Evolutionary conservation across 92 coral and sea anemone genomes (phyloP).

Genomic region (Porites cylindrica): DNA sequence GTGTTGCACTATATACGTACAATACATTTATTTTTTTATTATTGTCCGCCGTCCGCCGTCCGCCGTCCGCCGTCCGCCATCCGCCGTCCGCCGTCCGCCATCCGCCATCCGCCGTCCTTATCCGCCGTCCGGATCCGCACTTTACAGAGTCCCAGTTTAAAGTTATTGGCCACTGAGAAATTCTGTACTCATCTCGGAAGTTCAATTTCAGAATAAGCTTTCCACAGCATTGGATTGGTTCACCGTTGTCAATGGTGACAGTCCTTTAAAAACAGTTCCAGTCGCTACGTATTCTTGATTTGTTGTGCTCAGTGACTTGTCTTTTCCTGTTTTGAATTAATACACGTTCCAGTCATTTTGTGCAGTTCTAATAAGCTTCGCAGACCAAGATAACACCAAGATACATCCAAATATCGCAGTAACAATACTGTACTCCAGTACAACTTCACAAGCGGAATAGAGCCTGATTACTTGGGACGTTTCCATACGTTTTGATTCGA

Average conservation of each 20-base stretch:
- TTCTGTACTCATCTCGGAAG: too few species aligned
- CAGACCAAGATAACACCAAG: constrained; percentile 15
- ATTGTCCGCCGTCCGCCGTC: too few species aligned
- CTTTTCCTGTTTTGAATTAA: neutral
- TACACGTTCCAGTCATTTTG: constrained; percentile 6
- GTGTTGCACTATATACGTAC: too few species aligned
- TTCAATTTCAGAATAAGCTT: too few species aligned
- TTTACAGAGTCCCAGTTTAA: too few species aligned
- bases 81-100: too few species aligned
- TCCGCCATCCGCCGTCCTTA: too few species aligned
- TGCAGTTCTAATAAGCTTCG: neutral
- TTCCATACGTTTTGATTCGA: constrained; percentile 1
- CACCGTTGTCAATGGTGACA: neutral
- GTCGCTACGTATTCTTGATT: neutral
- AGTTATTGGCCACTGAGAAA: too few species aligned
- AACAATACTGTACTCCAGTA: constrained; percentile 26
- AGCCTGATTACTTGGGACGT: constrained; percentile 19
- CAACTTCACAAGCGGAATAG: constrained; percentile 24
- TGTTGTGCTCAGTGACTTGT: neutral
- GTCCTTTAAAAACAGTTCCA: neutral
- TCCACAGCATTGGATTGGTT: too few species aligned
- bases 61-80: too few species aligned
- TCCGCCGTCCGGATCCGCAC: too few species aligned
- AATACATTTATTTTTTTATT: too few species aligned
- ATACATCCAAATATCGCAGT: constrained; percentile 15